Base-by-base conservation (phyloP, 2,888 invertebrate species). In the Agonopterix alstromeriana region DNA sequence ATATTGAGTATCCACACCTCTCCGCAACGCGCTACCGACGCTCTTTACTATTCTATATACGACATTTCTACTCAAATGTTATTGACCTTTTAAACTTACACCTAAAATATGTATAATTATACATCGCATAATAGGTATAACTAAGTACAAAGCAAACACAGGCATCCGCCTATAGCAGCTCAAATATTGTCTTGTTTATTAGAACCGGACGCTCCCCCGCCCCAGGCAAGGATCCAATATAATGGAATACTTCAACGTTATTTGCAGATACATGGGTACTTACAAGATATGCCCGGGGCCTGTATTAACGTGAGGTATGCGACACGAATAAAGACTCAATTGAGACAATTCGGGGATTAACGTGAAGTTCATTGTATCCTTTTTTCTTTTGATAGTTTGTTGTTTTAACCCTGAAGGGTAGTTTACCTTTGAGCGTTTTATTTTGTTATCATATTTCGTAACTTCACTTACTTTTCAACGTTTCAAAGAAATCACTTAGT, bases 161-260 rank as follows among this genome's bases (percentile, higher is more conserved):
- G 65, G 62, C 65, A 70, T 72, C 70, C 64, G 58, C 66, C 67
- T 67, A 65, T 42, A 45, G 17, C 42, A 42, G 27, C 43, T 47
- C 14, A 71, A 73, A 77, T 79, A 85, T 80, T 81, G 80, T 84
- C 83, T 84, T 80, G 82, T 83, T 82, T 87, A 85, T 83, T 82
- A 84, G 76, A 71, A 73, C 74, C 82, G 81, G 82, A 81, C 82
- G 82, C 67, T 64, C 72, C 72, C 69, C 58, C 53, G 83, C 87
- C 86, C 55, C 53, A 57, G 83, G 87, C 82, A 63, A 81, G 87
- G 87, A 82, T 86, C 81, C 78, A 77, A 85, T 85, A 87, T 87
- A 87, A 87, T 86, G 81, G 82, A 86, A 88, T 87, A 86, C 83
- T 87, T 85, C 77, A 79, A 75, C 75, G 76, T 82, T 88, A 86